A percentile compares a stretch with the other conserved stretches of the same genome.
phyloP scores from a whole-genome alignment of 2,888 invertebrate genomes.

The Argynnis bischoffii region DNA sequence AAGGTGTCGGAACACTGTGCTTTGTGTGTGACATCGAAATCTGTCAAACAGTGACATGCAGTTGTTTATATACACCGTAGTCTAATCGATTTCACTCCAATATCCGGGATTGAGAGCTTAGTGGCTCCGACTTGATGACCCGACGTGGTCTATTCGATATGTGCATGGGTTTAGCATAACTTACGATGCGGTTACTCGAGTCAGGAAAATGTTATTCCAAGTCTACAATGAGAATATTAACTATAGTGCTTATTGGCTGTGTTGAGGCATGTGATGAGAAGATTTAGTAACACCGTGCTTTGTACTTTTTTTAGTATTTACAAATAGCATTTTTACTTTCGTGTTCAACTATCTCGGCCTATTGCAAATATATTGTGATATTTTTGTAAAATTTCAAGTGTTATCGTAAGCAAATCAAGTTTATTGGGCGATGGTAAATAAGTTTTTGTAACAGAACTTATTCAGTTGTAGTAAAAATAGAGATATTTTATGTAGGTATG shows the following conservation, averaged over 20 bases:
- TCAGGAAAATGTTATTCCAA: conserved; percentile 80
- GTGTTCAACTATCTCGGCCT: conserved; percentile 60
- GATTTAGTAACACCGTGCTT: conserved; percentile 82
- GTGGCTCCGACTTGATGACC: conserved; percentile 57
- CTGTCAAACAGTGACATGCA: conserved; percentile 82
- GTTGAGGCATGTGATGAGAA: conserved; percentile 81
- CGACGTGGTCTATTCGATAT: conserved; percentile 69
- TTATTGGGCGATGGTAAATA: conserved; percentile 58
- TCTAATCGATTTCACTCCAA: conserved; percentile 57
- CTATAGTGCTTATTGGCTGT: conserved; percentile 81
- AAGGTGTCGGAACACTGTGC: conserved; percentile 81
- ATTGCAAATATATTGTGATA: conserved; percentile 60
- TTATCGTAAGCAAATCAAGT: conserved; percentile 64
- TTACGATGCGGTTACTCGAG: conserved; percentile 80
- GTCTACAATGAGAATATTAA: conserved; percentile 79
- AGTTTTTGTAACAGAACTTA: conserved; percentile 46
- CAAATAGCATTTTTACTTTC: conserved; percentile 62
- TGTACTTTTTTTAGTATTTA: conserved; percentile 75
- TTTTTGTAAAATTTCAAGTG: conserved; percentile 55
- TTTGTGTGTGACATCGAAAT: conserved; percentile 80
- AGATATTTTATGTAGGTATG: conserved; percentile 15
- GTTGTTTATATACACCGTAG: conserved; percentile 78
- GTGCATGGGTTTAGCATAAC: conserved; percentile 82
- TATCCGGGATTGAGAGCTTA: conserved; percentile 50
- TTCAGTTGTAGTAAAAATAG: conserved; percentile 3